Percentiles rank a stretch among this genome's conserved stretches.
Evolutionary conservation across 2,888 invertebrate genomes (phyloP).

Genomic region (Cremastobaeus sp.): DNA sequence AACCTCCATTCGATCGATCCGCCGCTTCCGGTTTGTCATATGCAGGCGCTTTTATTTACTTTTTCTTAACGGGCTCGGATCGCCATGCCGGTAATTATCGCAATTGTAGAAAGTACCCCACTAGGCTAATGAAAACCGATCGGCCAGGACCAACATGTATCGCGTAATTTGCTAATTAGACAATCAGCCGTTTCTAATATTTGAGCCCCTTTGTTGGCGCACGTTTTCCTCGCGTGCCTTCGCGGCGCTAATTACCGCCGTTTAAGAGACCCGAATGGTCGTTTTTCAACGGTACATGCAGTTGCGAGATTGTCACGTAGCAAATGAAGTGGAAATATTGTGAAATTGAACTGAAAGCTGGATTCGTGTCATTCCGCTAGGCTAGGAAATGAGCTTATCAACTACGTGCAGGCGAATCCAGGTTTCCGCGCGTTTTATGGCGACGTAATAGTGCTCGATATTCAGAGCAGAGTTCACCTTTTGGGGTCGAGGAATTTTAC

Average conservation of each 20-base stretch:
- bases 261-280: background rate
- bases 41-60: conserved; percentile 38
- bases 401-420: conserved; percentile 22
- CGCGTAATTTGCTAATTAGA: conserved; percentile 49
- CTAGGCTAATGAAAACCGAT: conserved; percentile 59
- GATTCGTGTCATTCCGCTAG: conserved; percentile 19
- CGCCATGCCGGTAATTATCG: conserved; percentile 39
- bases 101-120: conserved; percentile 55
- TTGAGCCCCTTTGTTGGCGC: background rate
- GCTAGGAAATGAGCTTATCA: conserved; percentile 11
- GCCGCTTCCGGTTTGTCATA: conserved; percentile 64
- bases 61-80: conserved; percentile 35
- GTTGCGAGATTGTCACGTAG: no score
- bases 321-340: conserved; percentile 1
- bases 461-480: conserved; percentile 47
- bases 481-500: conserved; percentile 38
- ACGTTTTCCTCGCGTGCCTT: no score
- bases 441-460: conserved; percentile 27
- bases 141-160: conserved; percentile 25
- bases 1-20: conserved; percentile 65
- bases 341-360: background rate
- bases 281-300: no score
- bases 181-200: background rate
- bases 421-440: conserved; percentile 31
- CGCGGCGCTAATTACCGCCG: conserved; percentile 4